Base-by-base conservation (phyloP, 2,797 vertebrate species). In the Lates japonicus region DNA sequence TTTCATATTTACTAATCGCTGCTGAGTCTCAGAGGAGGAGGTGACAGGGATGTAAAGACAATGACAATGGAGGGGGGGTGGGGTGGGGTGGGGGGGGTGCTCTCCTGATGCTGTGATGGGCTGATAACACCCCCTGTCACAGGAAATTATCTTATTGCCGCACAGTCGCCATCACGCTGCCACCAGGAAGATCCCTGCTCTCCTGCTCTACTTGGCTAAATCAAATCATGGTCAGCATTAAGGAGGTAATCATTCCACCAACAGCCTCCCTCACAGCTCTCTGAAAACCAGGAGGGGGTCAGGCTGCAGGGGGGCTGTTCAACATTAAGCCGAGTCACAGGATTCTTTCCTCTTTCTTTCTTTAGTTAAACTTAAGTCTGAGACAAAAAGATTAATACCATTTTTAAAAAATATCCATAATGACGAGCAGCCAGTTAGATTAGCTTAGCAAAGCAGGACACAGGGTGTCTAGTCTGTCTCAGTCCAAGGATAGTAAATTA, bases 121-220 rank as follows among this genome's bases (percentile, higher is more conserved):
- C 67, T 89, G 86, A 91, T 91, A 90, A 92, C 84, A 84, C 64
- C 67, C 77, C 63, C 77, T 67, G 55, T 84, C 78, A 83, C 85
- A 86, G 75, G 76, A 90, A 93, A 92, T 91, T 33, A 90, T 91
- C 79, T 78, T 84, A 86, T 83, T 85, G 74, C 84, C 66, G 55
- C 81, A 61, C 57, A 83, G 82, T 74, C 37, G 14, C 79, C 82
- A 80, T 87, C 68, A 69, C 72, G 63, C 68, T 75, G 70, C 63
- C 74, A 86, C 61, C 70, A 74, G 70, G 60, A 87, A 70, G 74
- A 88, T 58, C 83, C 57, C 63, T 19, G 66, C 76, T 87, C 76
- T 44, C 25, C 74, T 74, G 75, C 78, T 88, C 72, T 65, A 78
- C 81, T 81, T 75, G 74, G 79, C 70, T 52, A 73, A 90, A 90